Base-by-base conservation (phyloP, 2,888 invertebrate species). In the Himalopsyche tibetana region DNA sequence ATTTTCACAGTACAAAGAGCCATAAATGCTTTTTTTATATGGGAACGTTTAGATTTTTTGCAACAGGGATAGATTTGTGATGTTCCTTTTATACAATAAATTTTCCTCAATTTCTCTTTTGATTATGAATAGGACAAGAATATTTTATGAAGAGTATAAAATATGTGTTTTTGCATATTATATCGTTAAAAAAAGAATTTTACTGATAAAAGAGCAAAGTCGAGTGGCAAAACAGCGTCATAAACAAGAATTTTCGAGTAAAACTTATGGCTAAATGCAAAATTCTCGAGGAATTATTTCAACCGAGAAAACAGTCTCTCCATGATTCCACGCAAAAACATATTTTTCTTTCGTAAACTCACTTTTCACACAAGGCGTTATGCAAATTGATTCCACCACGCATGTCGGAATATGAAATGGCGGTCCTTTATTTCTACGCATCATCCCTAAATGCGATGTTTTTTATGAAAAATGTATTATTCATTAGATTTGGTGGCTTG, bases 321-420 rank as follows among this genome's bases (percentile, higher is more conserved):
- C 69, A 55, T 55, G 84, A 84, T 84, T 82, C 82, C 83, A 80
- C 80, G 82, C 28, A 84, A 86, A 86, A 86, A 85, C 88, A 85
- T 86, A 85, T 88, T 88, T 88, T 86, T 86, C 86, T 69, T 84
- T 84, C 85, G 83, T 85, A 86, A 88, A 86, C 85, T 83, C 83
- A 82, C 82, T 88, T 87, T 86, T 84, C 83, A 63, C 86, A 80
- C 86, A 80, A 82, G 55, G 86, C 56, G 83, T 81, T 88, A 88
- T 88, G 88, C 86, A 86, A 88, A 88, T 86, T 86, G 85, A 85
- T 85, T 88, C 85, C 83, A 84, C 85, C 85, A 86, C 86, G 85
- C 86, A 84, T 85, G 88, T 88, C 85, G 84, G 88, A 86, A 86
- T 86, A 86, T 83, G 86, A 86, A 88, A 88, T 88, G 85, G 82